These are phyloP conservation scores for Cosmorhoe ocellata DNA, from an alignment of 2,888 invertebrate species.

Conservation along the genomic window DNA sequence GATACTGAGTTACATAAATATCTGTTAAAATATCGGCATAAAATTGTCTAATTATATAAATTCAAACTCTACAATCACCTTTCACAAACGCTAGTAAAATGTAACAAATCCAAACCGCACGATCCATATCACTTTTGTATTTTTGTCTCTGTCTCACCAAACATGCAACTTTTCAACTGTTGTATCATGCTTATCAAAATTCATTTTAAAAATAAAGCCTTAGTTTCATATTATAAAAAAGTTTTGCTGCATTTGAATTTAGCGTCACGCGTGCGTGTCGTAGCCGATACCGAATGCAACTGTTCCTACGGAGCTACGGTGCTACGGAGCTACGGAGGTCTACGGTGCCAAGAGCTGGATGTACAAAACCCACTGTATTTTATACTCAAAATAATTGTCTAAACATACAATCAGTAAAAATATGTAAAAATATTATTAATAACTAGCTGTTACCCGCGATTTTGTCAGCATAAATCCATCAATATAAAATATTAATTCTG, in stretches of 20 bases:
- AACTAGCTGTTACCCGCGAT: no score
- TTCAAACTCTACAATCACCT: slow-evolving; percentile 44
- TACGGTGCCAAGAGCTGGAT: slow-evolving; percentile 6
- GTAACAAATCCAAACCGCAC: slow-evolving; percentile 46
- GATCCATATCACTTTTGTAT: slow-evolving; percentile 54
- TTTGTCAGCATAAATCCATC: no score
- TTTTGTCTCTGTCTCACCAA: slow-evolving; percentile 24
- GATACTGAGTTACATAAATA: no score
- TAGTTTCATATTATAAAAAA: slow-evolving; percentile 6
- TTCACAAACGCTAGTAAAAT: slow-evolving; percentile 51
- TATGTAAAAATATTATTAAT: no score
- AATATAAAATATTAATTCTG: no score
- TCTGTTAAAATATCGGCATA: no score
- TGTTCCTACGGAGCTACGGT: slow-evolving; percentile 61
- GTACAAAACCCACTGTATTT: neutral
- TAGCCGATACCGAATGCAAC: slow-evolving; percentile 65
- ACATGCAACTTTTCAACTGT: slow-evolving; percentile 8
- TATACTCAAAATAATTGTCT: neutral
- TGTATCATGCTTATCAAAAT: neutral
- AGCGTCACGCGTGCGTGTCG: slow-evolving; percentile 59
- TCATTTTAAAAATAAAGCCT: slow-evolving; percentile 1
- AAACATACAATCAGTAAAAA: no score
- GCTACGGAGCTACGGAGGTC: slow-evolving; percentile 33
- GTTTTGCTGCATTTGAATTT: slow-evolving; percentile 17
- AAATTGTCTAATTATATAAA: no score